A percentile compares a stretch with the other conserved stretches of the same genome.
These are phyloP conservation scores for Pelagia noctiluca DNA, from an alignment of 30 jellyfish, hydroid and myxozoan genomes.

Conservation along the genomic window DNA sequence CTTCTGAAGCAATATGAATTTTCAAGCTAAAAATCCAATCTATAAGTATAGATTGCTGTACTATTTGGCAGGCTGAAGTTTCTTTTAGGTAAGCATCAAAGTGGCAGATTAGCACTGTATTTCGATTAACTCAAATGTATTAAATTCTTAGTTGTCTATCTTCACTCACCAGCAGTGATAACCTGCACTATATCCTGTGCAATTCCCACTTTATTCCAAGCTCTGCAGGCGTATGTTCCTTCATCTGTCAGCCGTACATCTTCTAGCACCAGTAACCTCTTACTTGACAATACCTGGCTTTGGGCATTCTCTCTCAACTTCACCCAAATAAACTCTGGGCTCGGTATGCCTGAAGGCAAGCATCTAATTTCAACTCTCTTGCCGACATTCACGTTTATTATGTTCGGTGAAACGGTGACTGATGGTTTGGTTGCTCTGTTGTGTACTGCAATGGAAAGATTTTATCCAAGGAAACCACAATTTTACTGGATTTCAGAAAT, in stretches of 20 bases:
- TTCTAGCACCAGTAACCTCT: constrained; percentile 16
- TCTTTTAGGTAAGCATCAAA: not conserved
- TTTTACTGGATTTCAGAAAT: not conserved
- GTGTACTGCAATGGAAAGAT: constrained; percentile 26
- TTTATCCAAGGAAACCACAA: not conserved
- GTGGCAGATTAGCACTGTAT: not conserved
- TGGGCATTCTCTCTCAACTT: constrained; percentile 49
- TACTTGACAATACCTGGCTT: constrained; percentile 35
- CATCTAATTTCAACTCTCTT: constrained; percentile 39
- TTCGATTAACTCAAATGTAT: too few species aligned
- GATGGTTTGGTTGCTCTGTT: constrained; percentile 43
- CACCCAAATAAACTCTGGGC: constrained; percentile 78
- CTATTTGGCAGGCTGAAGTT: not conserved
- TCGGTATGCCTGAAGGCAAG: constrained; percentile 70
- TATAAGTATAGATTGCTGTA: not conserved
- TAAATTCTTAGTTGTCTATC: too few species aligned
- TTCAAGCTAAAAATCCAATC: not conserved
- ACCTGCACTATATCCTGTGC: constrained; percentile 49
- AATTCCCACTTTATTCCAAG: constrained; percentile 61
- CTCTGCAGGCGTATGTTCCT: constrained; percentile 65
- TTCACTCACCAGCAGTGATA: constrained; percentile 50
- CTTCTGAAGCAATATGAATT: not conserved
- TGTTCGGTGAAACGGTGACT: constrained; percentile 38
- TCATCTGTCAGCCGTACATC: constrained; percentile 51
- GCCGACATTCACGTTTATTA: constrained; percentile 33